Evolutionary conservation across 2,797 vertebrate species (phyloP).

Genomic region (Muscicapa striata): DNA sequence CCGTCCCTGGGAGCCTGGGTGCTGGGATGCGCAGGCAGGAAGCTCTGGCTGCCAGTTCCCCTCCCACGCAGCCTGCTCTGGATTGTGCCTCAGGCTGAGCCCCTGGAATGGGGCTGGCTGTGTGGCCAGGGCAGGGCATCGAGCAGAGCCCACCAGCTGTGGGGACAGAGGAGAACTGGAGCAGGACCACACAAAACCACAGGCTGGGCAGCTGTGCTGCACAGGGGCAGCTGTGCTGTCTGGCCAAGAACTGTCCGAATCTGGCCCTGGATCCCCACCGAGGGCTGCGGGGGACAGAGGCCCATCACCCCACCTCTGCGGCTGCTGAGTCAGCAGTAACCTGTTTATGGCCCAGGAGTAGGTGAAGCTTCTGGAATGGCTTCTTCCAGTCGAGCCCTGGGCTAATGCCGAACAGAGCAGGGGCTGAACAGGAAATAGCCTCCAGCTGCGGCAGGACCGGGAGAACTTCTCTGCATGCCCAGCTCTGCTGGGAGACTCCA

Average conservation of each 20-base stretch:
- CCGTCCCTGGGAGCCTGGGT: background rate
- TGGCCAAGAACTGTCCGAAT: background rate
- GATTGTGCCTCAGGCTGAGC: background rate
- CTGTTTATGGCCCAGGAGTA: background rate
- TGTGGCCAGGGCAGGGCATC: background rate
- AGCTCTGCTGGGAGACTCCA: background rate
- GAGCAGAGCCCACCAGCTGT: background rate
- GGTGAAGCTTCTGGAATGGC: background rate
- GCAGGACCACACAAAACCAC: accelerated
- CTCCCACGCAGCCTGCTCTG: constrained; percentile 1
- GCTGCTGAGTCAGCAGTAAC: background rate
- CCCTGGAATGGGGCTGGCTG: background rate
- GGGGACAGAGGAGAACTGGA: background rate
- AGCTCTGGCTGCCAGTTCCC: background rate
- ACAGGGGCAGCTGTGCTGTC: background rate
- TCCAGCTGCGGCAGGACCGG: background rate
- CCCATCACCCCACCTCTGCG: accelerated
- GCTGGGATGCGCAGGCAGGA: constrained; percentile 23
- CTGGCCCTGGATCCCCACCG: background rate
- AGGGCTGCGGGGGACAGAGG: background rate
- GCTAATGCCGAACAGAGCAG: background rate
- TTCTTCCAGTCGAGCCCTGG: background rate
- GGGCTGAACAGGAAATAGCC: background rate
- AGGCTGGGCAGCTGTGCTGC: background rate
- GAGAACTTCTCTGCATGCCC: background rate